phyloP scores from a whole-genome alignment of 1,140 invertebrate genomes.

The Conus betulinus region DNA sequence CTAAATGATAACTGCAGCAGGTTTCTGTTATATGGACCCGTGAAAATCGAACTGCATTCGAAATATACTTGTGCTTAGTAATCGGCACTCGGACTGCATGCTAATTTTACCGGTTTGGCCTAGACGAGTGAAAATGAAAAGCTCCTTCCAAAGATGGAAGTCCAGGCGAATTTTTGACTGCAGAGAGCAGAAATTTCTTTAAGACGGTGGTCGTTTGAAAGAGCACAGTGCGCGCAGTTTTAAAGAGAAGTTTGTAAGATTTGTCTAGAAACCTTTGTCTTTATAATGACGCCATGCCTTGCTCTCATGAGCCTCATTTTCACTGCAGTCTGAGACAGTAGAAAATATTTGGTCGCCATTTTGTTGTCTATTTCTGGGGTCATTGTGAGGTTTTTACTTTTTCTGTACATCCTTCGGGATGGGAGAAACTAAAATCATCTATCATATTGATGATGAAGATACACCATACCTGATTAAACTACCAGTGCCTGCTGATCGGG shows the following conservation, averaged over 20 bases:
- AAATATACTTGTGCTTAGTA: not conserved
- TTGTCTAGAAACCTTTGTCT: conserved; percentile 23
- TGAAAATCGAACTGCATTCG: not conserved
- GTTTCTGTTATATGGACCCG: too few species aligned
- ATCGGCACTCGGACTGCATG: conserved; percentile 31
- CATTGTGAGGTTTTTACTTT: conserved; percentile 51
- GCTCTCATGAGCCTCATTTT: conserved; percentile 37
- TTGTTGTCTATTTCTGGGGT: conserved; percentile 55
- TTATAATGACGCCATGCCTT: conserved; percentile 32
- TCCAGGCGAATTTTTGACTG: conserved; percentile 21
- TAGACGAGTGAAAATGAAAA: conserved; percentile 35
- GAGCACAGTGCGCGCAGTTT: not conserved
- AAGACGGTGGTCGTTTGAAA: not conserved
- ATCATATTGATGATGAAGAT: conserved; percentile 99
- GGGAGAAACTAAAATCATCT: conserved; percentile 98
- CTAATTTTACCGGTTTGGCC: conserved; percentile 35
- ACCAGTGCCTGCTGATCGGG: conserved; percentile 94
- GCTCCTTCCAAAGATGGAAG: conserved; percentile 39
- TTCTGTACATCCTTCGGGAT: conserved; percentile 77
- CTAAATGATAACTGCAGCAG: not conserved
- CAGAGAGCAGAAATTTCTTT: conserved; percentile 1
- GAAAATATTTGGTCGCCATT: conserved; percentile 68
- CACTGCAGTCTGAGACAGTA: conserved; percentile 36
- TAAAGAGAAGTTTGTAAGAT: not conserved
- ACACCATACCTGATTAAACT: conserved; percentile 99